These are phyloP conservation scores for Drosophila tani DNA, from an alignment of 1,140 invertebrate species.

Conservation along the genomic window DNA sequence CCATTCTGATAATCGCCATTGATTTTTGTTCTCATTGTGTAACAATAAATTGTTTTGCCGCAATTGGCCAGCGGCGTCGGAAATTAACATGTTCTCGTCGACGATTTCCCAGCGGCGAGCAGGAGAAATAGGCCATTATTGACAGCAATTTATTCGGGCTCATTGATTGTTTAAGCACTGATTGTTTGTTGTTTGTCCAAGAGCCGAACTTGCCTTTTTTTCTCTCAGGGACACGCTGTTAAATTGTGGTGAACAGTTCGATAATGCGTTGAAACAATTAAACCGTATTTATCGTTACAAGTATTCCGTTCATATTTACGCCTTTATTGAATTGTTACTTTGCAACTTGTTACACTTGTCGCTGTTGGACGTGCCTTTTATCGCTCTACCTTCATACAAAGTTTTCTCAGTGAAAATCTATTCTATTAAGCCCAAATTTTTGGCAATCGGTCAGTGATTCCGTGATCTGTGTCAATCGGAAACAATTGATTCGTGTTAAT, in stretches of 20 bases:
- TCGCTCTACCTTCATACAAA: too few species aligned
- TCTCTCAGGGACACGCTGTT: conserved; percentile 29
- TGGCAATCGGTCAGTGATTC: too few species aligned
- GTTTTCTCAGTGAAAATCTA: too few species aligned
- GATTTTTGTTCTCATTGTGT: conserved; percentile 57
- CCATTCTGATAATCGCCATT: conserved; percentile 41
- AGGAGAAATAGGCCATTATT: conserved; percentile 64
- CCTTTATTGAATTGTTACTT: too few species aligned
- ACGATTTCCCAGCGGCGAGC: conserved; percentile 25
- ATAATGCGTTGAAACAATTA: conserved; percentile 34
- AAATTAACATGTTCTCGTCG: conserved; percentile 73
- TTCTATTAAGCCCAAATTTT: too few species aligned
- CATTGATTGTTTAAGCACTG: conserved; percentile 60
- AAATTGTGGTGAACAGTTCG: conserved; percentile 46
- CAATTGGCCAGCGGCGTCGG: conserved; percentile 39
- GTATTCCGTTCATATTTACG: background rate
- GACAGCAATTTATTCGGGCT: conserved; percentile 65
- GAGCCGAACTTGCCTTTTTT: conserved; percentile 28
- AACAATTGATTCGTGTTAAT: too few species aligned
- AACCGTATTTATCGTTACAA: conserved; percentile 36
- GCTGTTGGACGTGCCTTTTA: too few species aligned
- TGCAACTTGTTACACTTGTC: too few species aligned
- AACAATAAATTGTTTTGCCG: conserved; percentile 71
- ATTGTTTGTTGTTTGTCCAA: conserved; percentile 42
- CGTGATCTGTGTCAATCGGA: too few species aligned